Percentiles rank a stretch among this genome's conserved stretches.
Conservation (phyloP, 2,797 vertebrate species). For the Lepus oiostolus region DNA sequence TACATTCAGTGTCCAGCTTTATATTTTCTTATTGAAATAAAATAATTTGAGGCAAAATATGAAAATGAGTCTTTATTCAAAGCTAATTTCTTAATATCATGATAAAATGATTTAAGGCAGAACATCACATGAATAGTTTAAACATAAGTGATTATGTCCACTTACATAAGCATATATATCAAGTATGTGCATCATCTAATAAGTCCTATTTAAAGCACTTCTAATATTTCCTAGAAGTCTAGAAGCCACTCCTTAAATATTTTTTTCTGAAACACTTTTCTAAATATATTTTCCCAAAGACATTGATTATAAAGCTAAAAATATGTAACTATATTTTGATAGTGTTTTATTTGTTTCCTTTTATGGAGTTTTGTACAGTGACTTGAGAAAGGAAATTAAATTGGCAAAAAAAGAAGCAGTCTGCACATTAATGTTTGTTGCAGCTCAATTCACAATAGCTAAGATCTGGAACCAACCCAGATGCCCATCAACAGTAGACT, state of each 20-base stretch:
- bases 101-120: not conserved
- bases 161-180: not conserved
- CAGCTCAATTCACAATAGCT: too few relatives aligned
- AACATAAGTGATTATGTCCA: not conserved
- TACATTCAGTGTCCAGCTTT: not conserved
- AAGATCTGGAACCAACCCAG: too few relatives aligned
- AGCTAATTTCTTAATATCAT: not conserved
- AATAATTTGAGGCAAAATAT: not conserved
- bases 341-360: not conserved
- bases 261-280: not conserved
- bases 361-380: not conserved
- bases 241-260: not conserved
- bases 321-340: not conserved
- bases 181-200: not conserved
- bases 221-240: not conserved
- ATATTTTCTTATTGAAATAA: not conserved
- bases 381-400: not conserved
- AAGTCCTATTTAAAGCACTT: not conserved
- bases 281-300: not conserved
- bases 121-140: not conserved
- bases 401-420: too few relatives aligned
- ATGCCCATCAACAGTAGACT: too few relatives aligned
- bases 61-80: not conserved
- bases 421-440: too few relatives aligned
- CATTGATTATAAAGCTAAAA: not conserved